Evolutionary conservation across 1,140 invertebrate genomes (phyloP), one percentile per base, ranked within the genome.

Genomic region (Gonioctena quinquepunctata): DNA sequence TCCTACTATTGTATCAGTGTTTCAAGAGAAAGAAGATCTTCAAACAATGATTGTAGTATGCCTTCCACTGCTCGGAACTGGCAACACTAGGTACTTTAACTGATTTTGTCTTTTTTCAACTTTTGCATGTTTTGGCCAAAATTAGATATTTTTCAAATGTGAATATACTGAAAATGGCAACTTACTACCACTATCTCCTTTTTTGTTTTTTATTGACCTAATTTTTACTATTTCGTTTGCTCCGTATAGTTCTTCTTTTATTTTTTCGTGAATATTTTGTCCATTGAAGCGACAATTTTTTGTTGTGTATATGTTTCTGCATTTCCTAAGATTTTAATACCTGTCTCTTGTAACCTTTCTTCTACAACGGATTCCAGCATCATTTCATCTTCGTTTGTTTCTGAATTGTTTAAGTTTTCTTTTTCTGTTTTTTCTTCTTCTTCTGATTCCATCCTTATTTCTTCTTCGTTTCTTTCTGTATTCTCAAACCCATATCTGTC

Each of bases 11-110:
- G n/a, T n/a, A n/a, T n/a, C n/a, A n/a, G 13, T n/a, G n/a, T n/a
- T n/a, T n/a, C n/a, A n/a, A n/a, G n/a, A n/a, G n/a, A n/a, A n/a
- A n/a, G n/a, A n/a, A n/a, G n/a, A n/a, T n/a, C n/a, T n/a, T n/a
- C n/a, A n/a, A n/a, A n/a, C n/a, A n/a, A n/a, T n/a, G n/a, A n/a
- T 54, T 54, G 22, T 54, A 54, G 11, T 54, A 54, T 54, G 50
- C 50, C 21, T 54, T 54, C 52, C 52, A 54, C 18, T 54, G 52
- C 52, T 42, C 33, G 11, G 11, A 42, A 42, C 33, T 42, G 33
- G 33, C 33, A 42, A 42, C 33, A 42, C 33, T 54, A 21, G 1
- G 11, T 22, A 54, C 18, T 54, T 54, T 54, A 19, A 54, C 50
- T 22, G 21, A 7, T 54, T 21, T 21, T 21, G 13, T 11, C 19